Evolutionary conservation across 2,113 vertebrate species (phyloP), one percentile per base, ranked within the genome.

Genomic region (Gasterosteus nipponicus): DNA sequence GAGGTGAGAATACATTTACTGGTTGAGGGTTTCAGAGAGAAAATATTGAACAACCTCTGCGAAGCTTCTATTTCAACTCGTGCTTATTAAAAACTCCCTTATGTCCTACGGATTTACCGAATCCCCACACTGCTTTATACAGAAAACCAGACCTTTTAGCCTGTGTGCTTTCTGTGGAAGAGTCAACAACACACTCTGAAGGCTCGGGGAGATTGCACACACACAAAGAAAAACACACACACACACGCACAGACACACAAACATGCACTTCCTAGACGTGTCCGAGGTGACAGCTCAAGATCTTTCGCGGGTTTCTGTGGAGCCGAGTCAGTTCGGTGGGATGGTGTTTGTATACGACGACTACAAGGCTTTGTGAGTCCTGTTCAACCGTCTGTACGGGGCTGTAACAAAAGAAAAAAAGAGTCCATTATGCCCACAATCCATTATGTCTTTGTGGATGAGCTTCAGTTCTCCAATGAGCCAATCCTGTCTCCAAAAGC

Each of bases 271-370:
- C 12, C n/a, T 22, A 33, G 56, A 49, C 8, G 29, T 47, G 56
- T 58, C 19, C 1, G 5, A 59, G 69, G 58, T 69, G 58, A 58
- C 64, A 76, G 51, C 73, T 19, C 11, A 31, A 57, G n/a, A 61
- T 64, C 70, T 67, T 62, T 7, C 12, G 61, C 38, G 54, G 38
- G n/a, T 70, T 53, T 57, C 10, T 47, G 26, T 35, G 12, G 41
- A 51, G 46, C 3, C 0, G 7, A n/a, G 54, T 65, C 47, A 22
- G 61, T 65, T 59, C 1, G 14, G 19, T 19, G 22, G 19, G 19
- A 76, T 44, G 47, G 41, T 75, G 61, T 76, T 76, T 79, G 72
- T 59, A 71, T 62, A 47, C 67, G 19, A 7, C 15, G n/a, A 31
- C 66, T 64, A 18, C 31, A 2, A 66, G 64, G 59, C 42, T 66